Percentiles rank a stretch among this genome's conserved stretches.
phyloP scores from a whole-genome alignment of 2,888 invertebrate species.

The Kryphioiulus occultus region DNA sequence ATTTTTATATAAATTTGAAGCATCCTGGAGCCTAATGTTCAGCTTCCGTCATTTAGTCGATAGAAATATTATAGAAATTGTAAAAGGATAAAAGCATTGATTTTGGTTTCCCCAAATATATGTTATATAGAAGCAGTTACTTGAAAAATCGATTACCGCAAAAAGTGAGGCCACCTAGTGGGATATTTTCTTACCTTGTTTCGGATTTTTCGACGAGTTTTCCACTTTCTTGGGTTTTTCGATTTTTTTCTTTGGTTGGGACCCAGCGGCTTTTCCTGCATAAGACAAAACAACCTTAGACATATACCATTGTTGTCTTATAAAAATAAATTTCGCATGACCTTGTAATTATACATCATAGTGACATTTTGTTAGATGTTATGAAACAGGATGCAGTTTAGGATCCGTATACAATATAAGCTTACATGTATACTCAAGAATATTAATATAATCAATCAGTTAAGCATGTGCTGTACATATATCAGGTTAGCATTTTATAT shows the following conservation, averaged over 20 bases:
- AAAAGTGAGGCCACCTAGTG: not conserved
- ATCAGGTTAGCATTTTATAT: too few relatives aligned
- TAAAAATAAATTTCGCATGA: too few relatives aligned
- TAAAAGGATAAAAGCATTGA: not conserved
- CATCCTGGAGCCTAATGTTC: not conserved
- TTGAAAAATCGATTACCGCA: not conserved
- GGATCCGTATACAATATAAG: too few relatives aligned
- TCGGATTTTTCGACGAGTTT: constrained; percentile 1
- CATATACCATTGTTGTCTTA: too few relatives aligned
- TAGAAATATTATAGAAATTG: constrained; percentile 25
- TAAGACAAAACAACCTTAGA: not conserved
- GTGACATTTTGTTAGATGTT: too few relatives aligned
- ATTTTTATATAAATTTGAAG: not conserved
- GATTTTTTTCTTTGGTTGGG: not conserved
- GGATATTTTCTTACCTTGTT: constrained; percentile 26
- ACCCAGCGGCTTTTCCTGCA: not conserved
- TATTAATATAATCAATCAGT: too few relatives aligned
- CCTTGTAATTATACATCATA: too few relatives aligned
- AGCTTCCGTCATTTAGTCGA: constrained; percentile 11
- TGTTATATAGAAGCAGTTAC: constrained; percentile 3
- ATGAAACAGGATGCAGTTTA: too few relatives aligned
- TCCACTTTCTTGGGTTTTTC: constrained; percentile 20
- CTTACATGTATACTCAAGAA: too few relatives aligned
- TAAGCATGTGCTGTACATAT: too few relatives aligned
- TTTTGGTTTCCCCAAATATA: constrained; percentile 20